Evolutionary conservation across 30 jellyfish, hydroid and myxozoan genomes (phyloP), one percentile per base, ranked within the genome.

Genomic region (Hydractinia symbiolongicarpus): DNA sequence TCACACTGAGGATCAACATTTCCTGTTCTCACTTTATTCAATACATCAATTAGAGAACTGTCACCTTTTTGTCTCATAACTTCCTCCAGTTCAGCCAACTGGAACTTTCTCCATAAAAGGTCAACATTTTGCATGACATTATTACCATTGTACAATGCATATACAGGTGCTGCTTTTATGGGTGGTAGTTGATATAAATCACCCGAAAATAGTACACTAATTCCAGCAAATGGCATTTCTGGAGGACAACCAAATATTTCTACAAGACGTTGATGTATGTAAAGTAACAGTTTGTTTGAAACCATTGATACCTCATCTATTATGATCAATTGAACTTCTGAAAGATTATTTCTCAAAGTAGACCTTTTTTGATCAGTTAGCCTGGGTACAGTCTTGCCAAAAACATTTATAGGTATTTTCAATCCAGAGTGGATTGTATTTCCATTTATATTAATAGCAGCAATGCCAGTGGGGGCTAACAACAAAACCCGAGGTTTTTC

Each of bases 241-340:
- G 44, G 44, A 30, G 44, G 44, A 57, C 10, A 17, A 49, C 19
- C n/a, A 78, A 78, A 78, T 55, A 54, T 78, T 78, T 78, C 58
- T 16, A 21, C 19, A 20, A 78, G 11, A 30, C 86, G 54, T 78
- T n/a, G 16, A 78, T 78, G 81, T 54, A 78, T 62, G 56, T 78
- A 21, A n/a, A 53, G 20, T 6, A 78, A 60, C 9, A 15, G 79
- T 52, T 40, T 21, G 60, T 50, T 49, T 11, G 86, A 78, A 60
- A 78, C 86, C 82, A 78, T 78, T 17, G 86, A 78, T 52, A 78
- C 61, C 53, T 78, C 82, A 78, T 78, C 86, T 55, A 78, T 78
- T 20, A 78, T 78, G 6, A 78, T 55, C 10, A 78, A 61, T 52
- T 54, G 55, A 78, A 78, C 74, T 7, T 30, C 52, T 9, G 80